These are phyloP conservation scores for Pachyrhynchus sulphureomaculatus DNA, from an alignment of 1,140 invertebrate genomes.

Conservation along the genomic window DNA sequence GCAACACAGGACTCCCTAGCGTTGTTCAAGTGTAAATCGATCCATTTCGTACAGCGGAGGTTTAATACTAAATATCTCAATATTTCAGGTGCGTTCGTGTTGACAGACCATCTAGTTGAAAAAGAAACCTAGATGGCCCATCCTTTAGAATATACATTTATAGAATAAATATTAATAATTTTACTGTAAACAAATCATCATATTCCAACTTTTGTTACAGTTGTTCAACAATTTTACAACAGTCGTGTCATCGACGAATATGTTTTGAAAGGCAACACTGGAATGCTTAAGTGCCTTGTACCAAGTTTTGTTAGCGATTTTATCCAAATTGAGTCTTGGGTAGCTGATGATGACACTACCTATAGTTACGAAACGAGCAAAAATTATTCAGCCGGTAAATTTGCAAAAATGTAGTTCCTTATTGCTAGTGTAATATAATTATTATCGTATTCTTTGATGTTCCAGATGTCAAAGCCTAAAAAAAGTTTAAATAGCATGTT, in stretches of 20 bases:
- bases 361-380: slow-evolving; percentile 35
- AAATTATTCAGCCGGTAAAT: slow-evolving; percentile 23
- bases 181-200: slow-evolving; percentile 36
- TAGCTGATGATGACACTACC: slow-evolving; percentile 66
- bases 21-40: too few relatives aligned
- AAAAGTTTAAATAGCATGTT: too few relatives aligned
- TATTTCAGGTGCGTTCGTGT: too few relatives aligned
- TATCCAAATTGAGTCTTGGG: slow-evolving; percentile 81
- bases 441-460: too few relatives aligned
- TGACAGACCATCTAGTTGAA: too few relatives aligned
- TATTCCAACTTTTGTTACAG: slow-evolving; percentile 53
- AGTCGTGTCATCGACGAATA: slow-evolving; percentile 86
- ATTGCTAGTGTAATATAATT: too few relatives aligned
- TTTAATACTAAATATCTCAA: too few relatives aligned
- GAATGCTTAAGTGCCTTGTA: slow-evolving; percentile 81
- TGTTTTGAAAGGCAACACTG: slow-evolving; percentile 83
- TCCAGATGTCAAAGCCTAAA: slow-evolving; percentile 14
- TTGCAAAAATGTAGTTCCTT: background rate
- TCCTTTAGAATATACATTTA: too few relatives aligned
- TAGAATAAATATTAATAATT: too few relatives aligned
- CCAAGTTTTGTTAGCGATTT: slow-evolving; percentile 88
- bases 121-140: too few relatives aligned
- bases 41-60: too few relatives aligned
- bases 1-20: too few relatives aligned
- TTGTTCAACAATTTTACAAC: slow-evolving; percentile 83